These are phyloP conservation scores for Peromyscus leucopus DNA, from an alignment of 2,113 vertebrate genomes.

Conservation along the genomic window DNA sequence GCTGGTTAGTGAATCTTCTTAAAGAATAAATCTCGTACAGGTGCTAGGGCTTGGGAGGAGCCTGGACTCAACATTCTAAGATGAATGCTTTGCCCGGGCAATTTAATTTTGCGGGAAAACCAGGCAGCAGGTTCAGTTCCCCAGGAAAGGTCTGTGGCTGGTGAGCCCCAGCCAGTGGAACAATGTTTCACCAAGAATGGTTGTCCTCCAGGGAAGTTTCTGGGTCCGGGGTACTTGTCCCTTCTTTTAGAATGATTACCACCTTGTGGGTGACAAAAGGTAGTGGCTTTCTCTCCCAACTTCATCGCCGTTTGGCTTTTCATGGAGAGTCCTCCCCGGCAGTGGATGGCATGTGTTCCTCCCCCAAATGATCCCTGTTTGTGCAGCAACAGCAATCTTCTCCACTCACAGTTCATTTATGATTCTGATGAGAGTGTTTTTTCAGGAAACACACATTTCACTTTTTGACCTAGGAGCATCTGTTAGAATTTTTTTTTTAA, in stretches of 20 bases:
- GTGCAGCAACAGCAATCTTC: conserved; percentile 84
- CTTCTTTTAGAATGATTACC: conserved; percentile 80
- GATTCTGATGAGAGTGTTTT: conserved; percentile 86
- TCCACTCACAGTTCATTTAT: conserved; percentile 87
- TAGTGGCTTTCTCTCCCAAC: conserved; percentile 67
- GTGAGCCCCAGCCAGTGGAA: background rate
- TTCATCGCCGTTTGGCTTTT: conserved; percentile 73
- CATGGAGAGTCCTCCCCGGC: conserved; percentile 68
- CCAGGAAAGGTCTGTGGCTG: background rate
- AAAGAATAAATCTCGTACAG: conserved; percentile 8
- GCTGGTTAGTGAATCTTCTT: background rate
- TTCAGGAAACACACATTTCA: conserved; percentile 90
- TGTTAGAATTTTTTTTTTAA: conserved; percentile 86
- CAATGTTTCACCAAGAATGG: background rate
- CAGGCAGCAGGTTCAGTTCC: background rate
- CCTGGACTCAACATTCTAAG: background rate
- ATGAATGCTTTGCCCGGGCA: conserved; percentile 2
- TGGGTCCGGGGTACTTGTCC: background rate
- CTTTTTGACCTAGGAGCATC: conserved; percentile 90
- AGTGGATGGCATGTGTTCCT: conserved; percentile 62
- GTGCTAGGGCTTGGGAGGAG: background rate
- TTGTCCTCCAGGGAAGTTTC: background rate
- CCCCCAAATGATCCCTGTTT: conserved; percentile 81
- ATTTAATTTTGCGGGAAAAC: background rate
- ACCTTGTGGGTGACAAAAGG: conserved; percentile 84